Conservation (phyloP, 2,113 vertebrate genomes). For the Thalassarche chlororhynchos region DNA sequence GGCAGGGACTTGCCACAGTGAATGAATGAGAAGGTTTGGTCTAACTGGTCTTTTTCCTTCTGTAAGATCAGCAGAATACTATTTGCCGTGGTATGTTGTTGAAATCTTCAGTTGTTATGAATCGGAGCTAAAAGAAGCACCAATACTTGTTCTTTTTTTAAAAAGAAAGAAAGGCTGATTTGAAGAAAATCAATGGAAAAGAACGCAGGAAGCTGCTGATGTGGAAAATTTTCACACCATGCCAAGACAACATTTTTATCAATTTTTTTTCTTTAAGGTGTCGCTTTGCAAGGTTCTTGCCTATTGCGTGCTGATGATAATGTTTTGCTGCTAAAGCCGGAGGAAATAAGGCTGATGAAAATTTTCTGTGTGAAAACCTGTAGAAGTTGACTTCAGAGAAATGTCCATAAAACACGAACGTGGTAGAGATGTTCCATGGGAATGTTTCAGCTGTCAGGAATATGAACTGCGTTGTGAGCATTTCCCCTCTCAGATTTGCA, state of each 20-base stretch:
- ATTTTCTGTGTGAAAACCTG: background rate
- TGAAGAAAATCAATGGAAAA: background rate
- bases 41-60: background rate
- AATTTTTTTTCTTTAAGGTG: background rate
- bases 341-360: background rate
- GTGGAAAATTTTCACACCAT: background rate
- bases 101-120: background rate
- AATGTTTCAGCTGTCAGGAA: background rate
- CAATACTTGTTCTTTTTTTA: background rate
- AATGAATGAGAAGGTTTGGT: background rate
- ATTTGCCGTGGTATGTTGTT: background rate
- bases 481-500: background rate
- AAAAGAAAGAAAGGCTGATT: background rate
- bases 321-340: background rate
- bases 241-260: background rate
- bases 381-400: background rate
- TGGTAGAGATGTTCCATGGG: background rate
- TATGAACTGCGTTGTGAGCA: background rate
- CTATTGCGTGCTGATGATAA: background rate
- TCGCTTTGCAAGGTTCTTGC: background rate
- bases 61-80: background rate
- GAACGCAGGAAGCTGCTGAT: background rate
- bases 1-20: background rate
- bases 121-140: background rate
- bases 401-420: fast-evolving